phyloP scores from a whole-genome alignment of 92 coral and sea anemone genomes.

The Bergia sp. region DNA sequence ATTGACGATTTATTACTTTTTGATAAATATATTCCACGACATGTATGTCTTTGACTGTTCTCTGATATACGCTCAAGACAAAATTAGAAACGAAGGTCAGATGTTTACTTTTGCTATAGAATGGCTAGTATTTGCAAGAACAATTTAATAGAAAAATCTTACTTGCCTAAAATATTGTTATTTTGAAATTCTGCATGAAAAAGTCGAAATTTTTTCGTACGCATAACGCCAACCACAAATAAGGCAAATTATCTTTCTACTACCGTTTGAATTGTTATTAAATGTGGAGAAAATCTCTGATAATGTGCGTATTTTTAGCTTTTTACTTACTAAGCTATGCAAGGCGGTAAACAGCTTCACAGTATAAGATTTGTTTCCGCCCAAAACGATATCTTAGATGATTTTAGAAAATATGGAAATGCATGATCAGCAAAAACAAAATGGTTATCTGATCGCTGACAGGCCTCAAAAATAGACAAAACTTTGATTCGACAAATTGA shows the following conservation, averaged over 20 bases:
- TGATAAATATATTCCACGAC: not conserved
- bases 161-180: too few species aligned
- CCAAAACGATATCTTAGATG: not conserved
- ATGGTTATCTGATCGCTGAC: slow-evolving; percentile 8
- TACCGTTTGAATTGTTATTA: not conserved
- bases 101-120: not conserved
- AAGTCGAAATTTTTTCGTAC: too few species aligned
- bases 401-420: not conserved
- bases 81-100: not conserved
- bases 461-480: not conserved
- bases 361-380: not conserved
- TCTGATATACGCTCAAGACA: not conserved
- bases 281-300: not conserved
- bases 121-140: not conserved
- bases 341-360: too few species aligned
- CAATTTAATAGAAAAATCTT: not conserved
- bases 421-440: not conserved
- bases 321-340: not conserved
- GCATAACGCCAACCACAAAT: too few species aligned
- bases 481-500: not conserved
- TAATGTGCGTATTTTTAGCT: not conserved
- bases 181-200: too few species aligned
- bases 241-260: too few species aligned
- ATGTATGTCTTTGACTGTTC: not conserved
- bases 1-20: not conserved